A percentile compares a stretch with the other conserved stretches of the same genome.
Evolutionary conservation across 2,888 invertebrate species (phyloP).

Genomic region (Scaptomyza polygonia): DNA sequence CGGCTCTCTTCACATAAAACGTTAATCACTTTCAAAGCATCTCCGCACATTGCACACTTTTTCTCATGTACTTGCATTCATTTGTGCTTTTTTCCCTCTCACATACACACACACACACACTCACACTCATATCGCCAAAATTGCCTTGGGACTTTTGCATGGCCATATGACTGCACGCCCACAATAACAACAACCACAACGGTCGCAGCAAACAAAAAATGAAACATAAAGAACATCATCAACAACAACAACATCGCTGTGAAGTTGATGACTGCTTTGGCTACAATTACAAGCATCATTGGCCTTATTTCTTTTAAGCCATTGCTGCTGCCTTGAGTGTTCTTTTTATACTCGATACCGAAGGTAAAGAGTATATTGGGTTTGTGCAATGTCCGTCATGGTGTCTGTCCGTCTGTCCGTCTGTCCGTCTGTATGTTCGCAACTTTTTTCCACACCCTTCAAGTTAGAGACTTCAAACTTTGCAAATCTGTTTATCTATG

Average conservation of each 20-base stretch:
- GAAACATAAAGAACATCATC: conserved; percentile 32
- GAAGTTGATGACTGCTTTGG: conserved; percentile 48
- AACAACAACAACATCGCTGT: conserved; percentile 30
- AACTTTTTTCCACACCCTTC: too few species aligned
- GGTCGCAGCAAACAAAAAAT: conserved; percentile 17
- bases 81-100: conserved; percentile 24
- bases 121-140: conserved; percentile 13
- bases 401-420: too few species aligned
- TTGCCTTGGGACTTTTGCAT: conserved; percentile 59
- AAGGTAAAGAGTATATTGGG: too few species aligned
- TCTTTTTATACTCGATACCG: too few species aligned
- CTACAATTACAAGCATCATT: conserved; percentile 78
- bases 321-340: conserved; percentile 36
- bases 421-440: too few species aligned
- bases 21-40: conserved; percentile 73
- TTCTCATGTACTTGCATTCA: conserved; percentile 24
- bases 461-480: too few species aligned
- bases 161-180: conserved; percentile 52
- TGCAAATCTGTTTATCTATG: too few species aligned
- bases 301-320: conserved; percentile 67
- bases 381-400: too few species aligned
- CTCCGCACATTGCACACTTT: conserved; percentile 46
- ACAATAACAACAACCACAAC: conserved; percentile 40
- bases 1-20: conserved; percentile 46
- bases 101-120: neutral